phyloP scores from a whole-genome alignment of 2,888 invertebrate genomes.

The Teinopalpus imperialis region DNA sequence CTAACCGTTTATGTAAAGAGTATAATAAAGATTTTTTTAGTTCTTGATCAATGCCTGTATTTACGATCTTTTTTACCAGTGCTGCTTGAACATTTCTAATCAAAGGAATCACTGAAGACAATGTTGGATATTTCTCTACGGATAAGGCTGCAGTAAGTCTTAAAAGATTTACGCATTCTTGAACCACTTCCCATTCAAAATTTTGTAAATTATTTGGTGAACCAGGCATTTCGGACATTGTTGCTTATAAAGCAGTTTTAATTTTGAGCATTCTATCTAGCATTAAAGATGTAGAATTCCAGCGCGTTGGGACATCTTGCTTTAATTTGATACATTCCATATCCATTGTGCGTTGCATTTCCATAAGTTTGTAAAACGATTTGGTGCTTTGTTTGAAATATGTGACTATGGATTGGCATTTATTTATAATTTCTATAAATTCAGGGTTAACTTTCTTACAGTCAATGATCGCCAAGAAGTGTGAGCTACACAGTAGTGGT shows the following conservation, averaged over 20 bases:
- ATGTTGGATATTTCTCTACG: too few species aligned
- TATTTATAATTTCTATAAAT: neutral
- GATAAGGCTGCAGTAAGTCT: conserved; percentile 7
- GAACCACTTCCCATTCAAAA: neutral
- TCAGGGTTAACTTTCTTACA: conserved; percentile 2
- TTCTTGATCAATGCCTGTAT: neutral
- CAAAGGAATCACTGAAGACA: conserved; percentile 2
- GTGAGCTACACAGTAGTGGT: neutral
- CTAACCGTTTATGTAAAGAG: neutral
- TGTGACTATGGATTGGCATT: neutral
- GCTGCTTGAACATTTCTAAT: neutral
- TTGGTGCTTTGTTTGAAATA: conserved; percentile 16
- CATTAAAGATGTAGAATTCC: conserved; percentile 9
- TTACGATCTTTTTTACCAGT: too few species aligned
- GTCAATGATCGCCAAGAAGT: conserved; percentile 1
- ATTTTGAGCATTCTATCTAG: neutral
- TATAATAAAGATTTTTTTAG: neutral
- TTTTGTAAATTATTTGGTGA: neutral
- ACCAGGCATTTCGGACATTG: neutral
- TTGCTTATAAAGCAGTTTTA: neutral
- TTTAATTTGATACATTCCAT: too few species aligned
- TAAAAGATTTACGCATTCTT: neutral
- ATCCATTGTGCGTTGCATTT: conserved; percentile 3
- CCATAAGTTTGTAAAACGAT: conserved; percentile 12
- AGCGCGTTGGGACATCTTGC: too few species aligned